phyloP scores from a whole-genome alignment of 35 echinoderm and acorn worm species.

The Lytechinus variegatus region DNA sequence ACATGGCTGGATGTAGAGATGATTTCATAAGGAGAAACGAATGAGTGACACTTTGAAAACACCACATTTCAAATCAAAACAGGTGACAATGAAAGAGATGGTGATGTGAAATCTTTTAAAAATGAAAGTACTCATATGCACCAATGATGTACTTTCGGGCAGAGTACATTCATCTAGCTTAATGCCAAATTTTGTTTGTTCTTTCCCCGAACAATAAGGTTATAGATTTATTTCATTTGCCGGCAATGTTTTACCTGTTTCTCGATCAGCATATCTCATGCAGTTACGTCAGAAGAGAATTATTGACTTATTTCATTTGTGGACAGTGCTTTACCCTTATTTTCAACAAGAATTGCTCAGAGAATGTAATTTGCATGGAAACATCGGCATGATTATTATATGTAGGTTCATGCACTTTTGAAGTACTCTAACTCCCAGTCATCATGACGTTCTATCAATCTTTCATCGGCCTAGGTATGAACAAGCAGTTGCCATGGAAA shows the following conservation, averaged over 20 bases:
- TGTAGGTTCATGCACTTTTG: background rate
- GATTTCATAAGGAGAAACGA: background rate
- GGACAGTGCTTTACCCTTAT: background rate
- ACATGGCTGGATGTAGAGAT: background rate
- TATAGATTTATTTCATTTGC: slow-evolving; percentile 7
- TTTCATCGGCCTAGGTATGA: background rate
- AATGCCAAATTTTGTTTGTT: background rate
- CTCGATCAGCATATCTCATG: background rate
- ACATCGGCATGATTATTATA: background rate
- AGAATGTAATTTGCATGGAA: background rate
- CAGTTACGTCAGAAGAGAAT: background rate
- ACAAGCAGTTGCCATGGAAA: background rate
- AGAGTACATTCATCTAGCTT: background rate
- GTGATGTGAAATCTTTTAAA: background rate
- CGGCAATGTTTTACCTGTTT: background rate
- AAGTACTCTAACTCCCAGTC: background rate
- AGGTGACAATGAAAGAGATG: background rate
- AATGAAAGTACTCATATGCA: background rate
- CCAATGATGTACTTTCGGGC: background rate
- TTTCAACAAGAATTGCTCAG: background rate
- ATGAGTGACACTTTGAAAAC: background rate
- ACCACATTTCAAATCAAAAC: background rate
- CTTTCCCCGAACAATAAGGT: background rate
- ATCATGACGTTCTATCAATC: slow-evolving; percentile 11
- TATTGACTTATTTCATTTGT: background rate